Conservation (phyloP, 2,888 invertebrate species). For the Phalangium opilio region DNA sequence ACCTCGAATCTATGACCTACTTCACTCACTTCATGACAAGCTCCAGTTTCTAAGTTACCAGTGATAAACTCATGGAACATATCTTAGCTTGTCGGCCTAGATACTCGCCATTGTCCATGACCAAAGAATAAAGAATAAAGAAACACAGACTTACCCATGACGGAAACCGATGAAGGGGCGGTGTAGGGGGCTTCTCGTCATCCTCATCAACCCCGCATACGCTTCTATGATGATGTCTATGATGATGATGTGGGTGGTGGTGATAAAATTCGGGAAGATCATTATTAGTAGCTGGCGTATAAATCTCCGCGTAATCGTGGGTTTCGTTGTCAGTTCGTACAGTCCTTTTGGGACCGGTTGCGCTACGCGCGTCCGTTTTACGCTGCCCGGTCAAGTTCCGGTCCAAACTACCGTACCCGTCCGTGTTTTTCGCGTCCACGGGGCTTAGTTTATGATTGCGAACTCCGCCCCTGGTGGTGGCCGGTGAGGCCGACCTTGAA, state of each 20-base stretch:
- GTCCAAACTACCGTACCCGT: conserved; percentile 15
- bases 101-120: no score
- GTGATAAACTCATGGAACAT: no score
- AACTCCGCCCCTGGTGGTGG: neutral
- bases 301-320: conserved; percentile 11
- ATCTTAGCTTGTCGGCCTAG: no score
- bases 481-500: neutral
- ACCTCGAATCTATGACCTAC: no score
- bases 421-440: neutral
- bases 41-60: no score
- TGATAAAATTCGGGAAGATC: conserved; percentile 80
- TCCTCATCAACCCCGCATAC: conserved; percentile 1
- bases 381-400: conserved; percentile 14
- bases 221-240: conserved; percentile 1
- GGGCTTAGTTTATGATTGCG: no score
- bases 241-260: neutral
- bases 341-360: conserved; percentile 3
- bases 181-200: conserved; percentile 14
- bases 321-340: conserved; percentile 12
- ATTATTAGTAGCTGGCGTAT: conserved; percentile 36
- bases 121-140: no score
- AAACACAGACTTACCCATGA: conserved; percentile 19
- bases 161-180: conserved; percentile 65
- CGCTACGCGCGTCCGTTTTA: conserved; percentile 9
- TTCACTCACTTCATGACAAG: no score